Base-by-base conservation (phyloP, 2,888 invertebrate genomes). In the Nemotelus nigrinus region DNA sequence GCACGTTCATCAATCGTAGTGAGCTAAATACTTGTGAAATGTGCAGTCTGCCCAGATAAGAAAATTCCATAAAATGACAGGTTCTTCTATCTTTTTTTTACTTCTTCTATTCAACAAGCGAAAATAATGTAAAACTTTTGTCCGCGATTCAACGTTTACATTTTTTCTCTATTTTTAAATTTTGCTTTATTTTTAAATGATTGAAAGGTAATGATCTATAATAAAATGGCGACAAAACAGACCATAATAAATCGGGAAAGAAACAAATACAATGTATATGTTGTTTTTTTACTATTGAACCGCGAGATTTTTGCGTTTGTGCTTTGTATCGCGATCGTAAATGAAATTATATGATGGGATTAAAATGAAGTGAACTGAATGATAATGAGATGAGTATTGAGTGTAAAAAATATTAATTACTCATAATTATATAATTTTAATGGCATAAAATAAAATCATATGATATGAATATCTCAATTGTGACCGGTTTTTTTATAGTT, bases 1-100 rank as follows among this genome's bases (percentile, higher is more conserved):
- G 98, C 90, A 98, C 98, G 80, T 98, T 93, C 89, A 92, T 96
- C 85, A 98, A 98, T 89, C 91, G 91, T 80, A 89, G 92, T 80
- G 92, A 92, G 80, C 89, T 90, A 81, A 90, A 89, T 82, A 90
- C 91, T 81, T 98, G 98, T 89, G 97, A 97, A 88, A 97, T 98
- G 91, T 98, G 98, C 89, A 93, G 92, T 85, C 90, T 97, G 87
- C 97, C 97, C 81, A 91, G 93, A 90, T 91, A 81, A 81, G 74
- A 58, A 48, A 44, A 45, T 74, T 68, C 50, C 50, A 5, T 25
- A 25, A 50, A 53, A 43, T 63, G 63, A 63, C 63, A 6, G 53
- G 10, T 53, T 6, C 53, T 53, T 10, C 53, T 7, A 53, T 53
- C 7, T 53, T 53, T 8, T 39, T 63, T 39, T 63, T 63, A 43